These are phyloP conservation scores for Tenualosa ilisha DNA, from an alignment of 2,797 vertebrate species.

Conservation along the genomic window DNA sequence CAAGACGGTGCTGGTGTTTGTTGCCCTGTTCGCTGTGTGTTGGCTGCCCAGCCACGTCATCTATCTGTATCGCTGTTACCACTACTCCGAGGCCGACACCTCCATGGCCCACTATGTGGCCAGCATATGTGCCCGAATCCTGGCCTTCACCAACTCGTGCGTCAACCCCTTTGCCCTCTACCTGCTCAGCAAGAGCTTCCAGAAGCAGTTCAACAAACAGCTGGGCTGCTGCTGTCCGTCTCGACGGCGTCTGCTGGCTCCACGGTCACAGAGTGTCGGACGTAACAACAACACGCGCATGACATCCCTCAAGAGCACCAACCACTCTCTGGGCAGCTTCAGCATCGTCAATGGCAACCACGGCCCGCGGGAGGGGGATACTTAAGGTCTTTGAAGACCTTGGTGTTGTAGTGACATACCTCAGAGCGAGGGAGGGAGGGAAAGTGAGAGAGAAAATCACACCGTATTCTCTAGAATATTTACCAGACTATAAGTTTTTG, in stretches of 20 bases:
- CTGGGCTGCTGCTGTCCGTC: slow-evolving; percentile 84
- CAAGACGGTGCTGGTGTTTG: slow-evolving; percentile 93
- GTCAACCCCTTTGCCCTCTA: slow-evolving; percentile 96
- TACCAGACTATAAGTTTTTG: neutral
- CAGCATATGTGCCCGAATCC: slow-evolving; percentile 86
- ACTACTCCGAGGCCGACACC: slow-evolving; percentile 92
- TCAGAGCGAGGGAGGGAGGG: neutral
- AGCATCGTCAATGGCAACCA: slow-evolving; percentile 83
- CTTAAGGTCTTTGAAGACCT: slow-evolving; percentile 58
- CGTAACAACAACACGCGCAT: slow-evolving; percentile 79
- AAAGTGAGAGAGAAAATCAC: neutral
- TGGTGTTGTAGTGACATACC: neutral
- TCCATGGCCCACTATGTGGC: slow-evolving; percentile 86
- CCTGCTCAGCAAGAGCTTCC: slow-evolving; percentile 91
- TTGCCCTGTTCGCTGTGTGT: slow-evolving; percentile 91
- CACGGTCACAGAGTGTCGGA: slow-evolving; percentile 65
- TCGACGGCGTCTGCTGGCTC: slow-evolving; percentile 57
- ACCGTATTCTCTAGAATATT: neutral
- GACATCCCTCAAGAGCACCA: slow-evolving; percentile 89
- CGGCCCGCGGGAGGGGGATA: slow-evolving; percentile 74
- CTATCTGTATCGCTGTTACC: slow-evolving; percentile 94
- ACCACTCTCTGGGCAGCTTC: slow-evolving; percentile 83
- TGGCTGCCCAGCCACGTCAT: slow-evolving; percentile 94
- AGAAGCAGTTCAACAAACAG: slow-evolving; percentile 93
- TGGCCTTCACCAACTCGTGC: slow-evolving; percentile 94